These are phyloP conservation scores for Lasioglossum zephyrum DNA, from an alignment of 2,888 invertebrate species.

Conservation along the genomic window DNA sequence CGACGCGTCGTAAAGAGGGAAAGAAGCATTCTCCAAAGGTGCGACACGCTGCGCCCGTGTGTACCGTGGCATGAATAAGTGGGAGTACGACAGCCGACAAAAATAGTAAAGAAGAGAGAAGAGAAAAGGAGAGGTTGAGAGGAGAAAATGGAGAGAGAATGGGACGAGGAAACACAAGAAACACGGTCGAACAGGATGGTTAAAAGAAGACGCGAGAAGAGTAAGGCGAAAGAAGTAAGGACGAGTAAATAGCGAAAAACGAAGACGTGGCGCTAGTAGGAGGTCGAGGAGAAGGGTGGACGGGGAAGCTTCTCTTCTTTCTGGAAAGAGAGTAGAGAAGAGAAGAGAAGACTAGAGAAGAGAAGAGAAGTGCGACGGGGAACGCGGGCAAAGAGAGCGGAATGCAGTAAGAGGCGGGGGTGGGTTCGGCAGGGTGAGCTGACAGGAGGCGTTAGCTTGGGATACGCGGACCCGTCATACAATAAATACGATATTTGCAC, in stretches of 20 bases:
- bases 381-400: conserved; percentile 61
- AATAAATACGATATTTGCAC: conserved; percentile 82
- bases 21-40: conserved; percentile 69
- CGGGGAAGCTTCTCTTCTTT: conserved; percentile 19
- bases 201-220: background rate
- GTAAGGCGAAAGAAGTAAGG: conserved; percentile 16
- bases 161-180: conserved; percentile 6
- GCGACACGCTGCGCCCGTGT: conserved; percentile 55
- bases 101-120: conserved; percentile 19
- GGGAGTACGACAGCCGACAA: conserved; percentile 31
- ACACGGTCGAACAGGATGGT: conserved; percentile 21
- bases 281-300: conserved; percentile 40
- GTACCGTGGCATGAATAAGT: conserved; percentile 49
- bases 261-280: background rate
- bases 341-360: conserved; percentile 7
- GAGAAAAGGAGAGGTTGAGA: conserved; percentile 5
- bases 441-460: conserved; percentile 74
- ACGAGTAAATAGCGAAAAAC: conserved; percentile 19
- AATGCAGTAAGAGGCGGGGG: conserved; percentile 63
- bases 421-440: conserved; percentile 62
- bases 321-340: conserved; percentile 41
- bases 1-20: conserved; percentile 62
- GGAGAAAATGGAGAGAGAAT: background rate
- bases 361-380: conserved; percentile 5
- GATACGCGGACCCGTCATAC: conserved; percentile 79